Conservation (phyloP, 2,888 invertebrate genomes). For the Metacarcinus magister region DNA sequence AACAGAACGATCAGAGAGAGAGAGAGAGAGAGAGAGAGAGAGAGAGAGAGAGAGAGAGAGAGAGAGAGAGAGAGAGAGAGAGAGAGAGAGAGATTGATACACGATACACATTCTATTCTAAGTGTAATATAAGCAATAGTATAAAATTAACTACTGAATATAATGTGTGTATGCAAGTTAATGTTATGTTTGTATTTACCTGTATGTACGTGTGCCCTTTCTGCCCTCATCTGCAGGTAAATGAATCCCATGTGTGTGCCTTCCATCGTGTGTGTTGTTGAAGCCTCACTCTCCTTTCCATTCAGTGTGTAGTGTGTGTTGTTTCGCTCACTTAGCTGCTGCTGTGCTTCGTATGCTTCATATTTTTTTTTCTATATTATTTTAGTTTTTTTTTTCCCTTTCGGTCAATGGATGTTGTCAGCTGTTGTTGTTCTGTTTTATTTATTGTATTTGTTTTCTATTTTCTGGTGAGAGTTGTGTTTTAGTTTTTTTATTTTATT, state of each 20-base stretch:
- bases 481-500: not conserved
- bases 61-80: conserved; percentile 17
- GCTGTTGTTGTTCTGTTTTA: no score
- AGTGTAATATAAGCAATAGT: not conserved
- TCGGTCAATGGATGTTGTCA: not conserved
- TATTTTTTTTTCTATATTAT: not conserved
- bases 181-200: conserved; percentile 47
- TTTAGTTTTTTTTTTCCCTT: not conserved
- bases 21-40: conserved; percentile 13
- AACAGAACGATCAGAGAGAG: not conserved
- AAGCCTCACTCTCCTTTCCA: conserved; percentile 39
- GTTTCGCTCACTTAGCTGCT: not conserved
- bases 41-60: not conserved
- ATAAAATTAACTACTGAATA: no score
- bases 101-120: no score
- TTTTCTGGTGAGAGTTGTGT: no score
- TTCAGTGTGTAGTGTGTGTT: not conserved
- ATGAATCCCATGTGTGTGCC: conserved; percentile 71
- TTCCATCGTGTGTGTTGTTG: conserved; percentile 58
- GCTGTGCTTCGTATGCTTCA: not conserved
- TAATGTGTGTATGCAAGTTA: not conserved
- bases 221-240: conserved; percentile 70
- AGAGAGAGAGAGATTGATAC: not conserved
- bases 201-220: conserved; percentile 44
- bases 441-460: no score